These are phyloP conservation scores for Carapus acus DNA, from an alignment of 2,797 vertebrate genomes.

Conservation along the genomic window DNA sequence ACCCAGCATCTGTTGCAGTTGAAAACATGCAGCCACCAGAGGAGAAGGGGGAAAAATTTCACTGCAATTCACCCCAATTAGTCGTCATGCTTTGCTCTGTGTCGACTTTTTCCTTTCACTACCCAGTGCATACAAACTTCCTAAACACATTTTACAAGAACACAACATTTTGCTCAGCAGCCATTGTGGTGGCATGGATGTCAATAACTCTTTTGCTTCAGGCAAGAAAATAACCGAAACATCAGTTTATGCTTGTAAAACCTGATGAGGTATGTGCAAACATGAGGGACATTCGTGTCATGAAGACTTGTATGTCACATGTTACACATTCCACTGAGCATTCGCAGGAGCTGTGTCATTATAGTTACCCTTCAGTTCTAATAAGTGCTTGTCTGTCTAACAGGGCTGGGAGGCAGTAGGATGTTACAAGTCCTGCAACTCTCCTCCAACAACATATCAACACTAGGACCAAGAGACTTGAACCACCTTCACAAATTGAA, in stretches of 20 bases:
- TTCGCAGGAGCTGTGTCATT: background rate
- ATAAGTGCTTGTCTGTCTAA: conserved; percentile 25
- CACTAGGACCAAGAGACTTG: conserved; percentile 66
- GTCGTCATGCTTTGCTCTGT: no score
- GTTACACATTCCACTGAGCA: background rate
- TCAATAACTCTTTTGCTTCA: no score
- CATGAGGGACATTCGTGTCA: conserved; percentile 6
- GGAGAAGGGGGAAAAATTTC: no score
- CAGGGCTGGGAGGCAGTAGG: conserved; percentile 57
- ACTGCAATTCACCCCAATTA: no score
- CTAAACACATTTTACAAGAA: no score
- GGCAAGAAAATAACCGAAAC: no score
- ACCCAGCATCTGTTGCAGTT: conserved; percentile 30
- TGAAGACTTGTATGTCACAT: conserved; percentile 18
- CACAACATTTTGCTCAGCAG: no score
- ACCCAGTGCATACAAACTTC: no score
- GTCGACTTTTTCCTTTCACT: no score
- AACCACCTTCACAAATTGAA: conserved; percentile 70
- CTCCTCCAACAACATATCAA: conserved; percentile 77
- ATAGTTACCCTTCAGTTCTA: conserved; percentile 13
- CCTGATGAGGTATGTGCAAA: background rate
- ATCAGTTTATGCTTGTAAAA: no score
- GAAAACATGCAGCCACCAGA: conserved; percentile 37
- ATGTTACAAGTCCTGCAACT: conserved; percentile 74
- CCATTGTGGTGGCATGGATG: no score